These are phyloP conservation scores for Tragelaphus strepsiceros DNA, from an alignment of 2,113 vertebrate species.

Conservation along the genomic window DNA sequence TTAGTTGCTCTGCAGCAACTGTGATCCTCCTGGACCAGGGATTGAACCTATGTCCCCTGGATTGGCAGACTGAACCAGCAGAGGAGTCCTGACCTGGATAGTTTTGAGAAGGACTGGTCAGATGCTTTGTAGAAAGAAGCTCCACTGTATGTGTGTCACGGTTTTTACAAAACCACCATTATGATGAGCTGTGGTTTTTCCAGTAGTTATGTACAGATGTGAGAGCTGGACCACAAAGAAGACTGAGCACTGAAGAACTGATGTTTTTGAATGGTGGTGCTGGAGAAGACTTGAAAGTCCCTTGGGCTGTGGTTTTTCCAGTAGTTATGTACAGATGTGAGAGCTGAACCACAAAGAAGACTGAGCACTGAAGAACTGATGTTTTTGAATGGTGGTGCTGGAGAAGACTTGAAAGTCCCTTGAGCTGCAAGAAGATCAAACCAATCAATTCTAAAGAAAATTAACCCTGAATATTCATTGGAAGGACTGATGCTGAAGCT, in stretches of 20 bases:
- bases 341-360: background rate
- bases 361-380: background rate
- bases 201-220: background rate
- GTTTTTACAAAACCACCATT: background rate
- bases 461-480: background rate
- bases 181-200: background rate
- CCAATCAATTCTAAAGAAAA: background rate
- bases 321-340: background rate
- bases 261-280: background rate
- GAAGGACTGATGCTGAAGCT: background rate
- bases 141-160: background rate
- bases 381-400: background rate
- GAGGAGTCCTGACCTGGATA: background rate
- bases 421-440: background rate
- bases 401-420: background rate
- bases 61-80: background rate
- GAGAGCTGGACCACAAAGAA: background rate
- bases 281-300: background rate
- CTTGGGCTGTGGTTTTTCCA: background rate
- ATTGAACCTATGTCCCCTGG: background rate
- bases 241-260: background rate
- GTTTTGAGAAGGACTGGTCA: background rate
- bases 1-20: background rate
- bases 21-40: background rate
- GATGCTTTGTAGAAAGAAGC: background rate